Evolutionary conservation across 2,797 vertebrate genomes (phyloP), one percentile per base, ranked within the genome.

Genomic region (Mionectes olivaceus): DNA sequence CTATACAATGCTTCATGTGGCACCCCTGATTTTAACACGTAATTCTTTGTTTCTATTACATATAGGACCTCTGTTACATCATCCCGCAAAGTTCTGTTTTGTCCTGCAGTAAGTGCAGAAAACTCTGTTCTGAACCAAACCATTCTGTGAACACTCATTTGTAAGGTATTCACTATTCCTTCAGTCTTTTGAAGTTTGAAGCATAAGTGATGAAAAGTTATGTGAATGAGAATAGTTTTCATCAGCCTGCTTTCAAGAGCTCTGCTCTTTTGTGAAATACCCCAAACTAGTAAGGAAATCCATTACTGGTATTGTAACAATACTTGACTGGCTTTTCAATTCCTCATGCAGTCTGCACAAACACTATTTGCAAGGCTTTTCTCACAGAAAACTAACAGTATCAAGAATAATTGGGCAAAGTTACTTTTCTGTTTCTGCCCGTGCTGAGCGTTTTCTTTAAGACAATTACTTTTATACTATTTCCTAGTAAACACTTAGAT

Each of bases 311-410:
- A 32, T 53, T 89, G n/a, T n/a, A 82, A 69, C 3, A 56, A 7
- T 15, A 64, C 59, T 56, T 75, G 76, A 47, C 37, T 78, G 60
- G 46, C 57, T 41, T 90, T 74, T 80, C 46, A 69, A 44, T 56
- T 90, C 74, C 64, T 49, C 74, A 75, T 44, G 85, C 57, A 87
- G 32, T 50, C 70, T 92, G 7, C 52, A 85, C 25, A 95, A 95
- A 87, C 61, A 92, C 46, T 1, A 7, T 49, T 57, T 70, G 21
- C n/a, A 81, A 69, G 10, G 13, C 7, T 69, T 53, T 77, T 91
- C 37, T 81, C 5, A 4, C 21, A 59, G 19, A 10, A 81, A 92
- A 76, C 15, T 6, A 5, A 30, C 27, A 15, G 1, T 4, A 25
- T 35, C 43, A 74, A 41, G 24, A 68, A 50, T 10, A 33, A 69